Conservation (phyloP, 2,797 vertebrate genomes). For the Salmo trutta region DNA sequence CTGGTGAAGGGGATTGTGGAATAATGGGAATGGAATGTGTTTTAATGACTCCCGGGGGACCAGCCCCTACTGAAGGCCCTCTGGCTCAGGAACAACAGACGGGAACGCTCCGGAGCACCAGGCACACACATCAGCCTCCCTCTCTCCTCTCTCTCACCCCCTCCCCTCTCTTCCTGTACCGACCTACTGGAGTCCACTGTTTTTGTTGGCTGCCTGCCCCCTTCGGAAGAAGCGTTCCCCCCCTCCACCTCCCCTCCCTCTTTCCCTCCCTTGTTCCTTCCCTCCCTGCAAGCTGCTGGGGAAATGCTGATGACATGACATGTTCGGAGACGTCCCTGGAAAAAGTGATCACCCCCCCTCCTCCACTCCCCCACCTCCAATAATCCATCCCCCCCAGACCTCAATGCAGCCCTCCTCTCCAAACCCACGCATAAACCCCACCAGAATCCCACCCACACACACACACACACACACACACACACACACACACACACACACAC, state of each 20-base stretch:
- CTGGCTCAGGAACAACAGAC: constrained; percentile 53
- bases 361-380: neutral
- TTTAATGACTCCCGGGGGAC: constrained; percentile 79
- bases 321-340: constrained; percentile 73
- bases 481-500: neutral
- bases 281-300: constrained; percentile 64
- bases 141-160: constrained; percentile 60
- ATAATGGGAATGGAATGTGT: constrained; percentile 77
- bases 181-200: constrained; percentile 94
- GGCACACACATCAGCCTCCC: constrained; percentile 83
- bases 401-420: neutral
- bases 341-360: constrained; percentile 60
- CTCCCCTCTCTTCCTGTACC: constrained; percentile 85
- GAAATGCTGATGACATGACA: constrained; percentile 86
- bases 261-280: constrained; percentile 26
- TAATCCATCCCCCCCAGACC: neutral
- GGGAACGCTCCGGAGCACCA: constrained; percentile 65
- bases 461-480: neutral
- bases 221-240: constrained; percentile 69
- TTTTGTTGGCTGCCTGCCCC: constrained; percentile 88
- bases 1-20: constrained; percentile 74
- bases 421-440: constrained; percentile 1
- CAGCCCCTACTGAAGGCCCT: constrained; percentile 72
- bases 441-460: neutral
- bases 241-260: constrained; percentile 45